Conservation (phyloP, 2,888 invertebrate species). For the Philhelius pedissequus region DNA sequence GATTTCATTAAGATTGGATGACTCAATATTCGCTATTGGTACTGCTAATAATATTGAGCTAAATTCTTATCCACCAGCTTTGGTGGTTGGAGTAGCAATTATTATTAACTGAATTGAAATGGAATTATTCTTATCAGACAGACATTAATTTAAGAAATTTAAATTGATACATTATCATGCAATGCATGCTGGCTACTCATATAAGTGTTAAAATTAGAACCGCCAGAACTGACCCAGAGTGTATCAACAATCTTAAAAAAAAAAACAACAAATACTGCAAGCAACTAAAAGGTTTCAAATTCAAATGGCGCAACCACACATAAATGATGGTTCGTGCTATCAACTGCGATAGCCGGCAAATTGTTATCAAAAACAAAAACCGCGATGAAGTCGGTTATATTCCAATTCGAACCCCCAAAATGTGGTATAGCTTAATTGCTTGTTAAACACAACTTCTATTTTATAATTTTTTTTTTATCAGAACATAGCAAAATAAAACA, state of each 20-base stretch:
- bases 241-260: neutral
- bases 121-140: neutral
- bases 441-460: constrained; percentile 20
- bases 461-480: constrained; percentile 22
- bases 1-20: too few species aligned
- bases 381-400: neutral
- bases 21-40: too few species aligned
- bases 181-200: neutral
- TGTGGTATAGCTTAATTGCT: constrained; percentile 1
- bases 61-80: too few species aligned
- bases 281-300: neutral
- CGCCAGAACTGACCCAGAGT: neutral
- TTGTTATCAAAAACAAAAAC: constrained; percentile 33
- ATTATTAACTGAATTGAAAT: neutral
- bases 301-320: neutral
- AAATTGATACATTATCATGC: neutral
- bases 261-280: neutral
- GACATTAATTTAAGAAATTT: neutral
- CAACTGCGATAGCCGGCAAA: constrained; percentile 26
- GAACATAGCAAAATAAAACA: constrained; percentile 18
- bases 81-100: neutral
- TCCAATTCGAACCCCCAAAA: constrained; percentile 17
- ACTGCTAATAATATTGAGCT: too few species aligned
- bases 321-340: neutral
- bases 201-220: too few species aligned